A percentile compares a stretch with the other conserved stretches of the same genome.
These are phyloP conservation scores for Atethmia centrago DNA, from an alignment of 2,888 invertebrate genomes.

Conservation along the genomic window DNA sequence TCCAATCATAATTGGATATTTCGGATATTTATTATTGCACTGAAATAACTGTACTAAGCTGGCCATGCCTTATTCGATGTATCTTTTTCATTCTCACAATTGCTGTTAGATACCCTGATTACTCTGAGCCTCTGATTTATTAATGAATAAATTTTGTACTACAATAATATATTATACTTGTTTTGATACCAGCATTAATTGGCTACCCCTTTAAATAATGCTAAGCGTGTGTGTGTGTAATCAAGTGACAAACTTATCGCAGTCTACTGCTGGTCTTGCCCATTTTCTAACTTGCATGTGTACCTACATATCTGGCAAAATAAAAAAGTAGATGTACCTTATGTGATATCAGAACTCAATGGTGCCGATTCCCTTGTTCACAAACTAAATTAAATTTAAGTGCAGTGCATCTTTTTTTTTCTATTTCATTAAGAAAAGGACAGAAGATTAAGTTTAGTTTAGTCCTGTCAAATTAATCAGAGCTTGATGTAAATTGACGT, in stretches of 20 bases:
- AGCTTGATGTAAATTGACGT: too few relatives aligned
- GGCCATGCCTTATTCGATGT: not conserved
- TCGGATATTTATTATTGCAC: too few relatives aligned
- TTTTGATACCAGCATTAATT: not conserved
- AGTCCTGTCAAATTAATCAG: too few relatives aligned
- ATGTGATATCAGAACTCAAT: too few relatives aligned
- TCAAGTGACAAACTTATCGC: not conserved
- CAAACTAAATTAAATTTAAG: too few relatives aligned
- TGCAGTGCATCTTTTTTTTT: too few relatives aligned
- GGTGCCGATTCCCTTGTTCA: too few relatives aligned
- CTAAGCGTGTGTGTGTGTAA: not conserved
- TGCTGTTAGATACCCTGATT: not conserved
- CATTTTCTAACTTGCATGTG: not conserved
- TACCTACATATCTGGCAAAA: not conserved
- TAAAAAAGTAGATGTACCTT: not conserved
- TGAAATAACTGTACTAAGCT: not conserved
- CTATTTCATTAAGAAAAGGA: too few relatives aligned
- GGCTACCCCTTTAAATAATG: not conserved
- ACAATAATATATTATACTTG: not conserved
- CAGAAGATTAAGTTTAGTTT: too few relatives aligned
- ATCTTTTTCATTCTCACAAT: not conserved
- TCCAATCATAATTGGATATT: not conserved
- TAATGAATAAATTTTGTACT: not conserved
- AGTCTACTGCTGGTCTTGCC: not conserved
- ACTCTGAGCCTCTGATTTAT: not conserved